Percentiles rank a stretch among this genome's conserved stretches.
Conservation (phyloP, 2,888 invertebrate species). For the Orchesellides sinensis region DNA sequence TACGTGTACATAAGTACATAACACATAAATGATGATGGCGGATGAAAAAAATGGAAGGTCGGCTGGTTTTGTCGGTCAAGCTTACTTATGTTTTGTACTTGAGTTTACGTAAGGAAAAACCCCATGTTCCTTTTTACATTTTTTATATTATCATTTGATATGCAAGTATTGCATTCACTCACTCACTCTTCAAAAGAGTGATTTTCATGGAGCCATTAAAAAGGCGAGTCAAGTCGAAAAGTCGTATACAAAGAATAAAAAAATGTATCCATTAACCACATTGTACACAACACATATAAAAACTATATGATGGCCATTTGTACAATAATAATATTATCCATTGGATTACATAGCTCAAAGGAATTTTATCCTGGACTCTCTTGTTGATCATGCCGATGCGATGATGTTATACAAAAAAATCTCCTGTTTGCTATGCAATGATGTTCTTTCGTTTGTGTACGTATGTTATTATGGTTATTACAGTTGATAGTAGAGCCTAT, state of each 20-base stretch:
- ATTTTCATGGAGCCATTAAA: slow-evolving; percentile 54
- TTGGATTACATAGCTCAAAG: slow-evolving; percentile 35
- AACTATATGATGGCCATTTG: too few species aligned
- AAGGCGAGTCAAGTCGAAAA: slow-evolving; percentile 47
- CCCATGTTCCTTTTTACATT: slow-evolving; percentile 48
- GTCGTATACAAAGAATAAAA: too few species aligned
- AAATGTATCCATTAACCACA: slow-evolving; percentile 55
- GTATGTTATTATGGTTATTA: slow-evolving; percentile 41
- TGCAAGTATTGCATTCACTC: slow-evolving; percentile 51
- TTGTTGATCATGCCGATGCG: slow-evolving; percentile 15
- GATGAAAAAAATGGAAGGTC: slow-evolving; percentile 42
- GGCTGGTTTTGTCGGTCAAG: slow-evolving; percentile 35
- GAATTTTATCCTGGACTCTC: slow-evolving; percentile 61
- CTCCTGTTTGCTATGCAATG: slow-evolving; percentile 3
- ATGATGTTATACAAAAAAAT: not conserved
- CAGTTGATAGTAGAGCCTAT: too few species aligned
- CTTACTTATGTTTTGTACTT: not conserved
- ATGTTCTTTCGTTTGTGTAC: slow-evolving; percentile 2
- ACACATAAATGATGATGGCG: slow-evolving; percentile 35
- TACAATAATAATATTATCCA: slow-evolving; percentile 11
- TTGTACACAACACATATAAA: not conserved
- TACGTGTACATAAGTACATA: not conserved
- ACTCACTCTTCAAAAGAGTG: slow-evolving; percentile 22
- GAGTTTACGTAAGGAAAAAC: slow-evolving; percentile 8
- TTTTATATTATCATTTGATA: slow-evolving; percentile 57